These are phyloP conservation scores for Siniperca knerii DNA, from an alignment of 2,113 vertebrate species.

Conservation along the genomic window DNA sequence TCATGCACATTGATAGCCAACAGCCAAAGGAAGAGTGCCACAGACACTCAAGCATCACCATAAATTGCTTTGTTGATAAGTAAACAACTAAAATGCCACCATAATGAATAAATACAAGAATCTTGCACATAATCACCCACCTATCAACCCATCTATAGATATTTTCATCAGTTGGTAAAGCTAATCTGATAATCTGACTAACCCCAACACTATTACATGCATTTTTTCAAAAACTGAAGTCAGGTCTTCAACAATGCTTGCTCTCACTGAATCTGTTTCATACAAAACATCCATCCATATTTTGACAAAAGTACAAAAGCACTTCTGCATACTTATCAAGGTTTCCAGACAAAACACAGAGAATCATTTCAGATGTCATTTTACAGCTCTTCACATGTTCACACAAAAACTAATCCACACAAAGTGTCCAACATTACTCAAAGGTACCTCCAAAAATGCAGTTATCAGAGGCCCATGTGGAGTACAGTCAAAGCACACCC, in stretches of 20 bases:
- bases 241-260: not conserved
- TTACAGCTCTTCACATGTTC: constrained; percentile 52
- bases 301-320: constrained; percentile 11
- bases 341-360: constrained; percentile 31
- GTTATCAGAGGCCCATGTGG: constrained; percentile 66
- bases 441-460: constrained; percentile 58
- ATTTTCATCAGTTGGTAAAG: not conserved
- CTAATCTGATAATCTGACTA: not conserved
- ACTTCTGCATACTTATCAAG: not conserved
- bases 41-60: not conserved
- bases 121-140: not conserved
- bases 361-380: constrained; percentile 31
- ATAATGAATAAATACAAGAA: not conserved
- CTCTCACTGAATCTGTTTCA: not conserved
- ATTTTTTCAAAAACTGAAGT: not conserved
- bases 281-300: not conserved
- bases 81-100: not conserved
- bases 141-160: not conserved
- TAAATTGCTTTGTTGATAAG: not conserved
- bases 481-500: constrained; percentile 69
- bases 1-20: not conserved
- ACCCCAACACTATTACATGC: not conserved
- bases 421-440: constrained; percentile 71
- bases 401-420: constrained; percentile 70
- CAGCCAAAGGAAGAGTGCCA: no score